Percentiles rank a stretch among this genome's conserved stretches.
Conservation (phyloP, 2,113 vertebrate genomes). For the Cyprinus carpio region DNA sequence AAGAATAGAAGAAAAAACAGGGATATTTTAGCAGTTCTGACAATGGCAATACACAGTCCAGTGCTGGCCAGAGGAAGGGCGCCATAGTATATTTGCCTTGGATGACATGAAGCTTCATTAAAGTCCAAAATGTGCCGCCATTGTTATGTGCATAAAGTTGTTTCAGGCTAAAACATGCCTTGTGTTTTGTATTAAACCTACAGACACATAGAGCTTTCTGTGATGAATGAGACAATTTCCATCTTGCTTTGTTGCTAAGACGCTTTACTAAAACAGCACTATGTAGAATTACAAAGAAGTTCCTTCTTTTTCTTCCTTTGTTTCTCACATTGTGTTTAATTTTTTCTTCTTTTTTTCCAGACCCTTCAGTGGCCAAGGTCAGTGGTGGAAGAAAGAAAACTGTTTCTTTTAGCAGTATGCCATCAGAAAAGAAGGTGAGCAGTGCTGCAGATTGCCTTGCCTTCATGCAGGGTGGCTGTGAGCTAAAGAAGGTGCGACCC, state of each 20-base stretch:
- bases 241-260: background rate
- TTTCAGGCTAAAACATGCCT: background rate
- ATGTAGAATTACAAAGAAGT: background rate
- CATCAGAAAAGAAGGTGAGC: conserved; percentile 97
- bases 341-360: conserved; percentile 63
- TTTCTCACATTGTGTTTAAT: background rate
- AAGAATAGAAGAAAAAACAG: background rate
- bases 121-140: background rate
- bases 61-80: background rate
- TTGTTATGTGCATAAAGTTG: background rate
- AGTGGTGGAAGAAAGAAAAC: conserved; percentile 91
- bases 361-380: conserved; percentile 89
- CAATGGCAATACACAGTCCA: background rate
- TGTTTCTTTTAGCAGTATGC: conserved; percentile 98
- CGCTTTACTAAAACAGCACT: background rate
- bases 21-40: background rate
- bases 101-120: background rate
- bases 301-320: conserved; percentile 3
- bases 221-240: background rate
- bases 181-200: background rate
- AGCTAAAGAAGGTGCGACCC: conserved; percentile 94
- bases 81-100: background rate
- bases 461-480: conserved; percentile 98
- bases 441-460: conserved; percentile 93
- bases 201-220: background rate